Percentiles rank a stretch among this genome's conserved stretches.
These are phyloP conservation scores for Acropora tenuis DNA, from an alignment of 64 coral and sea anemone genomes.

Conservation along the genomic window DNA sequence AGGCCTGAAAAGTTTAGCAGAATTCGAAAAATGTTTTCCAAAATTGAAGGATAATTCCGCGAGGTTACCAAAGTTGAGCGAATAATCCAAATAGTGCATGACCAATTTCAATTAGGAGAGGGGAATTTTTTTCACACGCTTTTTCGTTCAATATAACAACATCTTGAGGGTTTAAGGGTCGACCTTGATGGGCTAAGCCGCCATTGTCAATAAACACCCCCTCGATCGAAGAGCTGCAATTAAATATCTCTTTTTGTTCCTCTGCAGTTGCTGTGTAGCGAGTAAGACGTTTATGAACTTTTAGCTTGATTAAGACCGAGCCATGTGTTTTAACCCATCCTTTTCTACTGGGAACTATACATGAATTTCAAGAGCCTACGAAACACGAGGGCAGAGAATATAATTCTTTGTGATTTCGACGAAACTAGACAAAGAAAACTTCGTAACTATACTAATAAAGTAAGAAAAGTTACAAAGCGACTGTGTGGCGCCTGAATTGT, in stretches of 20 bases:
- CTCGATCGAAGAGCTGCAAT: not conserved
- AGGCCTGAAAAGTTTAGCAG: too few relatives aligned
- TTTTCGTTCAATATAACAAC: too few relatives aligned
- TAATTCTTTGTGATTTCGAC: not conserved
- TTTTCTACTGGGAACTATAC: not conserved
- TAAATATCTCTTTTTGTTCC: not conserved
- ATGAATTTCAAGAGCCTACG: not conserved
- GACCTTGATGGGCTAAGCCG: not conserved
- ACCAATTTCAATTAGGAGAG: too few relatives aligned
- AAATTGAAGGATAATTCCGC: not conserved
- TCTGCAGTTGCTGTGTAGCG: not conserved
- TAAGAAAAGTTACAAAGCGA: constrained; percentile 2
- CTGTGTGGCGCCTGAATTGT: not conserved
- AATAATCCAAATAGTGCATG: too few relatives aligned
- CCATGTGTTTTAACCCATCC: constrained; percentile 15
- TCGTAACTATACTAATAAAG: not conserved
- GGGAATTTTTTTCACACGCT: too few relatives aligned
- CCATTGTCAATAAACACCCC: not conserved
- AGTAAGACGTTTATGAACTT: not conserved
- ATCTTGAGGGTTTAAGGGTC: not conserved
- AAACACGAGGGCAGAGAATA: constrained; percentile 6
- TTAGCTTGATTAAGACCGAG: constrained; percentile 7
- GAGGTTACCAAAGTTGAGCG: too few relatives aligned
- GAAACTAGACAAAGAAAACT: constrained; percentile 3
- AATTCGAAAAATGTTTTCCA: not conserved